Evolutionary conservation across 2,797 vertebrate genomes (phyloP).

Genomic region (Kryptolebias ocellatus): DNA sequence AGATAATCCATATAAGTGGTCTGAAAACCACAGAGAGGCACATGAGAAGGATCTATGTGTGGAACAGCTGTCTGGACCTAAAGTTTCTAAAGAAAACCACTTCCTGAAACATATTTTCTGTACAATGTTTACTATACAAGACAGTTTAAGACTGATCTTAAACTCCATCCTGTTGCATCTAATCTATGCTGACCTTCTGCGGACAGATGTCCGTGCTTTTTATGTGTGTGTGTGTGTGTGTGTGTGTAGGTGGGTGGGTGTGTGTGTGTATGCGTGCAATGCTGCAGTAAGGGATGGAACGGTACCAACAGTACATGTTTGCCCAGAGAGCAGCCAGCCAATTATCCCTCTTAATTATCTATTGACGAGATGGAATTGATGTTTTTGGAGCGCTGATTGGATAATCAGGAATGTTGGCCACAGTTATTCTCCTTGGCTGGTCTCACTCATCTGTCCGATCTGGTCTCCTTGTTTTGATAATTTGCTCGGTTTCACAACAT

Average conservation of each 20-base stretch:
- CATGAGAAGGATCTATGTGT: no score
- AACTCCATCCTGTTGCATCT: slow-evolving; percentile 12
- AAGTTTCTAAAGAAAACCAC: slow-evolving; percentile 7
- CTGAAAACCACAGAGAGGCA: no score
- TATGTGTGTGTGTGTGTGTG: slow-evolving; percentile 13
- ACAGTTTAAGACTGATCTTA: neutral
- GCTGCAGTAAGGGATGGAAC: slow-evolving; percentile 65
- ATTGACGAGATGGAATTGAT: slow-evolving; percentile 82
- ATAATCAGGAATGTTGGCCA: slow-evolving; percentile 81
- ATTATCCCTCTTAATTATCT: slow-evolving; percentile 84
- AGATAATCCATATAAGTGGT: neutral
- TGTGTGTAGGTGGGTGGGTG: slow-evolving; percentile 6
- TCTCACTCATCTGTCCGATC: slow-evolving; percentile 77
- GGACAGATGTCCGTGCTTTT: slow-evolving; percentile 31
- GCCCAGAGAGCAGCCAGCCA: slow-evolving; percentile 68
- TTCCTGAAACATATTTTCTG: slow-evolving; percentile 2
- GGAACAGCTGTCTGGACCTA: no score
- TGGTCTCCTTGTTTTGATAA: slow-evolving; percentile 68
- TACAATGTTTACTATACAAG: neutral
- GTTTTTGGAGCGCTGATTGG: slow-evolving; percentile 80
- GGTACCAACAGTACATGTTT: slow-evolving; percentile 64
- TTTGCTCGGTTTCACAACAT: slow-evolving; percentile 63
- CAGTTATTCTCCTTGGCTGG: slow-evolving; percentile 77
- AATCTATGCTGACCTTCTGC: slow-evolving; percentile 39
- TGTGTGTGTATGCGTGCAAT: slow-evolving; percentile 17